Evolutionary conservation across 1,140 invertebrate species (phyloP).

Genomic region (Zaprionus gabonicus): DNA sequence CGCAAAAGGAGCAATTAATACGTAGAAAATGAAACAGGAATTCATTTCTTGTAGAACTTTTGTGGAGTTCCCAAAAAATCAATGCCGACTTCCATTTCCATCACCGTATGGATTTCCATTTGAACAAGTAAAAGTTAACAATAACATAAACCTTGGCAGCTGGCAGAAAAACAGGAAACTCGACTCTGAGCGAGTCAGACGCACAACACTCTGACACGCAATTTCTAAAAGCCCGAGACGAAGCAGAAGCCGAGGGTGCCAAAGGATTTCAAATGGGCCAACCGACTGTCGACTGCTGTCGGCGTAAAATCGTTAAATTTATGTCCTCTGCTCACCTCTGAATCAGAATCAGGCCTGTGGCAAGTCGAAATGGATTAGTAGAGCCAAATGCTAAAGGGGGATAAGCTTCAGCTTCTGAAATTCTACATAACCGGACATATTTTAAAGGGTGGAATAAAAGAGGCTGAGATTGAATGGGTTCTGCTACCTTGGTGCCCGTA

Average conservation of each 20-base stretch:
- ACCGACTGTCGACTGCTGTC: constrained; percentile 47
- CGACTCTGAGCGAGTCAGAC: constrained; percentile 22
- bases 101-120: constrained; percentile 11
- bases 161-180: constrained; percentile 28
- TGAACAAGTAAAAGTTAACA: constrained; percentile 36
- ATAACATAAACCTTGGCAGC: constrained; percentile 53
- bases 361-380: constrained; percentile 43
- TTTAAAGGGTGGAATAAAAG: background rate
- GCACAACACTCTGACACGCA: constrained; percentile 48
- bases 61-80: constrained; percentile 63
- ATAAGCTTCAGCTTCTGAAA: background rate
- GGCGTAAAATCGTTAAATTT: constrained; percentile 80
- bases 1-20: constrained; percentile 50
- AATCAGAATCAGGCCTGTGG: constrained; percentile 1
- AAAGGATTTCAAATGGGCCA: constrained; percentile 60
- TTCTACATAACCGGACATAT: background rate
- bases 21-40: constrained; percentile 20
- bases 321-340: constrained; percentile 49
- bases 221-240: constrained; percentile 14
- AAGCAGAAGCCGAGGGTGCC: constrained; percentile 30
- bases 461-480: background rate
- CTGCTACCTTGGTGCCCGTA: too few species aligned
- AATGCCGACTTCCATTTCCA: constrained; percentile 48
- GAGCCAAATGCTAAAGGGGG: constrained; percentile 27
- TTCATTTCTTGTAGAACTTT: constrained; percentile 36